Evolutionary conservation across 1,140 invertebrate genomes (phyloP).

Genomic region (Cherax quadricarinatus): DNA sequence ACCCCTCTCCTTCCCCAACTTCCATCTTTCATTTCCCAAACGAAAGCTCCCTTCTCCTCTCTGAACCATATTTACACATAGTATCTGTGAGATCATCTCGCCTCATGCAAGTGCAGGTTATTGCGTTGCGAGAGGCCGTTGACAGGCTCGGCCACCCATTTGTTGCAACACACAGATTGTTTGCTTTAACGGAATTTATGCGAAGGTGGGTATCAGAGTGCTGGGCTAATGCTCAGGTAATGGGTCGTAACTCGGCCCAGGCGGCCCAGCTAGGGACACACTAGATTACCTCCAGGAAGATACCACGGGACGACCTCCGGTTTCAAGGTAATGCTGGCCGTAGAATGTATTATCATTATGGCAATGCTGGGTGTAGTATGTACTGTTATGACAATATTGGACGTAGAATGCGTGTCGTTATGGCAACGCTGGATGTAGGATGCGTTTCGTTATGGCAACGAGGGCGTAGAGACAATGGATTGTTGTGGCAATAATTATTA

Average conservation of each 20-base stretch:
- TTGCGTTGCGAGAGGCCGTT: neutral
- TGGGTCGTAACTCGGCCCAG: neutral
- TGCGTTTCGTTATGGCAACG: no score
- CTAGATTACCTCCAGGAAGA: neutral
- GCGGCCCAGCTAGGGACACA: neutral
- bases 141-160: constrained; percentile 5
- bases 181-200: constrained; percentile 6
- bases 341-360: no score
- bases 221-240: neutral
- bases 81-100: neutral
- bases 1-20: no score
- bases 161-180: neutral
- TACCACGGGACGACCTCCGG: neutral
- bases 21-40: no score
- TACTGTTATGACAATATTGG: no score
- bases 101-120: neutral
- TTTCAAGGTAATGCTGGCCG: neutral
- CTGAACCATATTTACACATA: neutral
- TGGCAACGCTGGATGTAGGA: no score
- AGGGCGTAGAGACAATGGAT: no score
- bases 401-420: no score
- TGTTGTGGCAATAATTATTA: no score
- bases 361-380: no score
- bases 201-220: neutral
- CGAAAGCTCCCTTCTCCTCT: neutral